A percentile compares a stretch with the other conserved stretches of the same genome.
Evolutionary conservation across 1,140 invertebrate genomes (phyloP).

Genomic region (Eurytemora carolleeae): DNA sequence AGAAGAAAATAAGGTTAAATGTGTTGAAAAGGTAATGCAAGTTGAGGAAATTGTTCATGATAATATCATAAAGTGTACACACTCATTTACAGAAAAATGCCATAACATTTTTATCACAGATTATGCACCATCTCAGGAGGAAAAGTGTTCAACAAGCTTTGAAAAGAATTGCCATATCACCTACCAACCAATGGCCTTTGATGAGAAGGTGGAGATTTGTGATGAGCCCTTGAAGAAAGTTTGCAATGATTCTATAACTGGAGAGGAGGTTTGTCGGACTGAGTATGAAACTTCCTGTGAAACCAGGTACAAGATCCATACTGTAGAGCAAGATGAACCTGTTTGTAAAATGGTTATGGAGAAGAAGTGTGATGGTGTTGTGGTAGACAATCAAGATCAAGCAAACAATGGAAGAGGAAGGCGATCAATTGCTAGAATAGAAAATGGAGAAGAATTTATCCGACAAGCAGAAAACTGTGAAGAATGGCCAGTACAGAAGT

Average conservation of each 20-base stretch:
- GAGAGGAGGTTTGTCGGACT: background rate
- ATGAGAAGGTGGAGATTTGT: no score
- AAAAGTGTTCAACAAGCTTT: no score
- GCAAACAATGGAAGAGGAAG: conserved; percentile 1
- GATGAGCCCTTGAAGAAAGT: no score
- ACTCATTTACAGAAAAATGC: background rate
- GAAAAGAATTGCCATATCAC: no score
- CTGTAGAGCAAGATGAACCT: background rate
- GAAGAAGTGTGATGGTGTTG: background rate
- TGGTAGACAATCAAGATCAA: background rate
- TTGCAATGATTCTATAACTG: background rate
- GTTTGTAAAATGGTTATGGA: background rate
- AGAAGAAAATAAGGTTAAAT: background rate
- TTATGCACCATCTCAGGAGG: background rate
- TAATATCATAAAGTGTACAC: background rate
- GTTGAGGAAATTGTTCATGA: background rate
- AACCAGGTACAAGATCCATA: background rate
- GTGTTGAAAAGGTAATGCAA: background rate
- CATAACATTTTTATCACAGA: background rate
- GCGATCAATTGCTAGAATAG: background rate
- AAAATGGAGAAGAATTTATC: no score
- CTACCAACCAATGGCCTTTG: no score
- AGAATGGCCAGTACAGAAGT: background rate
- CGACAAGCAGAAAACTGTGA: no score
- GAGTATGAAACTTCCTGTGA: conserved; percentile 1